Base-by-base conservation (phyloP, 2,797 vertebrate genomes). In the Neomorphus geoffroyi region DNA sequence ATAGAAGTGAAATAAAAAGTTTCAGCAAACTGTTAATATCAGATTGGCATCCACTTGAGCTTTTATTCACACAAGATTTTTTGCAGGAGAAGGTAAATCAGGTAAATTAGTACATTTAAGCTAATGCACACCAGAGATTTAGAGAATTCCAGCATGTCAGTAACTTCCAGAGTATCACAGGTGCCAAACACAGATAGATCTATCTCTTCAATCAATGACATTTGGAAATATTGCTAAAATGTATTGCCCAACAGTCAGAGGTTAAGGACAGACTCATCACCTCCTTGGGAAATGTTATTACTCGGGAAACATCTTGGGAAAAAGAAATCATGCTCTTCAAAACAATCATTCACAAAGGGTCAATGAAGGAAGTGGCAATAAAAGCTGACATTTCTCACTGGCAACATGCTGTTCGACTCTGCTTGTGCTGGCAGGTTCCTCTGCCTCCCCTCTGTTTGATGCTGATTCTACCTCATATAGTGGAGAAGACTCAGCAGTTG, bases 371-470 rank as follows among this genome's bases (percentile, higher is more conserved):
- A 94, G 97, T 85, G 97, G 97, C 96, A 97, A 97, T 97, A 97
- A 98, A 97, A 58, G 96, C 94, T 98, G 98, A 98, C 97, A 98
- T 98, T 97, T 98, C 97, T 97, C 96, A 81, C 62, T 78, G 96
- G 96, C 58, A 90, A 82, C 97, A 97, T 4, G 96, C 96, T 86
- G 93, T 88, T 95, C 79, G 3, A 92, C 85, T 95, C 80, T 90
- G 95, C 93, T 96, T 70, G 60, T 83, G 79, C 95, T 97, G 96
- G 97, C 97, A 97, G 96, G 86, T 37, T 95, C 93, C 89, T 92
- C 83, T 93, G 97, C 96, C 95, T 97, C 95, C 96, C 94, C 88
- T 74, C 92, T 9, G 80, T 94, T 94, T 94, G 97, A 96, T 96
- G 97, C 92, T 92, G 97, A 97, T 96, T 97, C 95, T 70, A 73